Evolutionary conservation across 1,140 invertebrate species (phyloP), one percentile per base, ranked within the genome.

Genomic region (Theocolax elegans): DNA sequence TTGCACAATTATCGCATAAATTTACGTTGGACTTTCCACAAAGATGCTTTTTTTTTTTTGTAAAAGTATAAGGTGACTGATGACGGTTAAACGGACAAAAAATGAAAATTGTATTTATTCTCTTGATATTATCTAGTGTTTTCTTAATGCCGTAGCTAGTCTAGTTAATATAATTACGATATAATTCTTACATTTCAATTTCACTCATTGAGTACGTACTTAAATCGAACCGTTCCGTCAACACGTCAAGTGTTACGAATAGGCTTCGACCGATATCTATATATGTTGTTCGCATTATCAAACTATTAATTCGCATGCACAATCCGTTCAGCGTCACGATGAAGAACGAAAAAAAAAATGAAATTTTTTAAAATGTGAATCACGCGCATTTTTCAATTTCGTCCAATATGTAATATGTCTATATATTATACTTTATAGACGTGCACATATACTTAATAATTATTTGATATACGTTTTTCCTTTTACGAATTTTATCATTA

Each of bases 221-320:
- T 21, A 25, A 35, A 40, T 29, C 42, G 17, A 69, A 35, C 56
- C 54, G 27, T 69, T 60, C 60, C 60, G 60, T 35, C 15, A 8
- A 59, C n/a, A 19, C 19, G n/a, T 15, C 7, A 15, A 27, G 25
- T 29, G 25, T 29, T 29, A 25, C 51, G 3, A 53, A 29, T 8
- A 2, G 27, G 25, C 51, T 35, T 53, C 51, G 27, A 53, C 51
- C 51, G 51, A 53, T 53, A 58, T 25, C 13, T 10, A 29, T 54
- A 1, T 9, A 67, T 67, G 56, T 19, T 35, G 48, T 67, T 17
- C 46, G 4, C 7, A 31, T 67, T 35, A 3, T 56, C 3, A 44
- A 46, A 56, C 4, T 54, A 54, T 21, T n/a, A n/a, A 27, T 63
- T 63, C 23, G 31, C 29, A 54, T 12, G 31, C 29, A 29, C 31